Evolutionary conservation across 2,113 vertebrate species (phyloP).

Genomic region (Sisor rabdophorus): DNA sequence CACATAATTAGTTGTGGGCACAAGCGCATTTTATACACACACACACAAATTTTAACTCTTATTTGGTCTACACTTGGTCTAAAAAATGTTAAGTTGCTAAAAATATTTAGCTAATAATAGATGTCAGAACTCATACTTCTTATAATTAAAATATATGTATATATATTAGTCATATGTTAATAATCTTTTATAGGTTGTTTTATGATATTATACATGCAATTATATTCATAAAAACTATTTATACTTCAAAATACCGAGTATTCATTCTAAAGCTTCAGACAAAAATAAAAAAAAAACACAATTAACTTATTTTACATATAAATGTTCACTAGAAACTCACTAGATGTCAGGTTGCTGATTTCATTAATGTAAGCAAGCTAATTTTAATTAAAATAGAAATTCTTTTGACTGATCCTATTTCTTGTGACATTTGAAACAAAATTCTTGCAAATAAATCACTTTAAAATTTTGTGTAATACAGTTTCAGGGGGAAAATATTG

Average conservation of each 20-base stretch:
- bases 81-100: neutral
- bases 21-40: neutral
- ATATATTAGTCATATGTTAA: neutral
- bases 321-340: too few relatives aligned
- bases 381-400: too few relatives aligned
- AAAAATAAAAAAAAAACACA: too few relatives aligned
- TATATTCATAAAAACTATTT: neutral
- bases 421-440: too few relatives aligned
- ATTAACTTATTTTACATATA: too few relatives aligned
- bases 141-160: neutral
- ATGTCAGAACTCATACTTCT: neutral
- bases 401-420: too few relatives aligned
- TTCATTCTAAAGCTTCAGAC: neutral
- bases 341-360: too few relatives aligned
- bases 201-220: neutral
- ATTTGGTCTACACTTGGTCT: neutral
- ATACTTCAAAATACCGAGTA: slow-evolving; percentile 6
- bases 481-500: neutral
- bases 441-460: neutral
- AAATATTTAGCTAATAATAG: neutral
- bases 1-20: slow-evolving; percentile 52
- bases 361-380: too few relatives aligned
- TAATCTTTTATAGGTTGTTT: neutral
- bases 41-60: neutral
- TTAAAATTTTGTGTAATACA: too few relatives aligned